Percentiles rank a stretch among this genome's conserved stretches.
Evolutionary conservation across 2,888 invertebrate species (phyloP).

Genomic region (Linyphia triangularis): DNA sequence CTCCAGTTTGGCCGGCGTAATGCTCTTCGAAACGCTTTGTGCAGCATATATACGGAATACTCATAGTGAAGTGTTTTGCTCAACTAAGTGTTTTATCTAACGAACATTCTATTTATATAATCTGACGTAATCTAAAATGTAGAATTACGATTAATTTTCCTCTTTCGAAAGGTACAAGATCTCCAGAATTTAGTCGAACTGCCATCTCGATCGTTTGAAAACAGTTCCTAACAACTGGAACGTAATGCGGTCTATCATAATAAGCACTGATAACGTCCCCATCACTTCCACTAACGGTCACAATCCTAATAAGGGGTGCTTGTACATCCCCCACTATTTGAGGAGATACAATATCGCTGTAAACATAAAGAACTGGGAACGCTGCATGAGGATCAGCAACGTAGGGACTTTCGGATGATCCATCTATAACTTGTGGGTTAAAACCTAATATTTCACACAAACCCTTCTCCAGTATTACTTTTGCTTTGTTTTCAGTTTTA

Average conservation of each 20-base stretch:
- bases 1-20: conserved; percentile 25
- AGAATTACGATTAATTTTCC: conserved; percentile 35
- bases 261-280: neutral
- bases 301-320: conserved; percentile 77
- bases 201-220: conserved; percentile 52
- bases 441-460: conserved; percentile 19
- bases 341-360: conserved; percentile 77
- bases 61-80: neutral
- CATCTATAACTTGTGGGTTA: neutral
- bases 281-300: conserved; percentile 66
- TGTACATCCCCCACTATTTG: conserved; percentile 76
- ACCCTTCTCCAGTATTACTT: neutral
- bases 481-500: neutral
- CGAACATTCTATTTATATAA: conserved; percentile 10
- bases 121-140: conserved; percentile 20
- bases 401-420: neutral
- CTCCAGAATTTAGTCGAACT: conserved; percentile 32
- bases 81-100: neutral
- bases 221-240: neutral
- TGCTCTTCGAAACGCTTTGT: conserved; percentile 34
- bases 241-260: conserved; percentile 32
- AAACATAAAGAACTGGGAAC: conserved; percentile 73
- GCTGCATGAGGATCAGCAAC: neutral
- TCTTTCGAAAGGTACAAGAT: conserved; percentile 54
- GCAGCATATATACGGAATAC: conserved; percentile 28